Conservation (phyloP, 1,140 invertebrate genomes). For the Carcinoscorpius rotundicauda region DNA sequence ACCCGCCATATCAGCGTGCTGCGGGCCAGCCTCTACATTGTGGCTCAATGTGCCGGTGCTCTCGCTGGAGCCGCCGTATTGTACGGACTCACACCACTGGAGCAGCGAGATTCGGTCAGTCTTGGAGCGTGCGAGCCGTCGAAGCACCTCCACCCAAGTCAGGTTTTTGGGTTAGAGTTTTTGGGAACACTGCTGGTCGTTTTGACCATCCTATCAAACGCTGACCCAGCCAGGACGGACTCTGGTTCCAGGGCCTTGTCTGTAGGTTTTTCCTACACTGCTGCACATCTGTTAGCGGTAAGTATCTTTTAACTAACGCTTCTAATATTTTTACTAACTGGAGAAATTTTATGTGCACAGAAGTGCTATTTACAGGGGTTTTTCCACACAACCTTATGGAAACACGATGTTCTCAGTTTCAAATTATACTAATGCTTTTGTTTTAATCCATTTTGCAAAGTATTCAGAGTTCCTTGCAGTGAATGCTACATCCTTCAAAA, state of each 20-base stretch:
- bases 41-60: conserved; percentile 29
- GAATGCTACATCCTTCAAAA: too few relatives aligned
- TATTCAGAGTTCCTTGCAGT: too few relatives aligned
- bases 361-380: too few relatives aligned
- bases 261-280: conserved; percentile 46
- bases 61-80: conserved; percentile 30
- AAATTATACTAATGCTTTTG: too few relatives aligned
- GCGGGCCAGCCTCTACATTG: conserved; percentile 26
- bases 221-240: conserved; percentile 21
- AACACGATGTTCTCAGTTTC: too few relatives aligned
- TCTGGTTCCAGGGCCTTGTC: conserved; percentile 24
- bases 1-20: conserved; percentile 31
- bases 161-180: conserved; percentile 26
- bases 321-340: too few relatives aligned
- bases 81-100: conserved; percentile 17
- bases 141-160: conserved; percentile 11
- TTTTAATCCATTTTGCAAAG: too few relatives aligned
- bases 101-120: conserved; percentile 4
- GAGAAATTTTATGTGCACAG: too few relatives aligned
- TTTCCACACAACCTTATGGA: too few relatives aligned
- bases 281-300: conserved; percentile 45
- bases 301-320: conserved; percentile 29
- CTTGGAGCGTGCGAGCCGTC: conserved; percentile 28
- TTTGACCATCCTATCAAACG: conserved; percentile 24
- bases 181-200: conserved; percentile 25